These are phyloP conservation scores for Latrodectus elegans DNA, from an alignment of 2,888 invertebrate genomes.

Conservation along the genomic window DNA sequence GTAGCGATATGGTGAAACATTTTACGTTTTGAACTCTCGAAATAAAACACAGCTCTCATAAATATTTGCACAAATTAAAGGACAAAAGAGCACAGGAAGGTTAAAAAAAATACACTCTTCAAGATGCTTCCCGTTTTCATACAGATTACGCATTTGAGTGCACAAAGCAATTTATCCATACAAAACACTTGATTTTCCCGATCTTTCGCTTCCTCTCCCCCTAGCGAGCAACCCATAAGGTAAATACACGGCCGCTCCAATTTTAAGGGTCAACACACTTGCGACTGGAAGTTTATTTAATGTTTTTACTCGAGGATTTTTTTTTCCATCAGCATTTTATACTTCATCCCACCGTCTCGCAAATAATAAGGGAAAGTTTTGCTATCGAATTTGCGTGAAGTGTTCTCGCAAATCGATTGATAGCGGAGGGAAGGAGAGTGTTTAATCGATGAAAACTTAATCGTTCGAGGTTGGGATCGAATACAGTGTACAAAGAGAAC, in stretches of 20 bases:
- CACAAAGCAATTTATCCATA: slow-evolving; percentile 23
- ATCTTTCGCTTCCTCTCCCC: neutral
- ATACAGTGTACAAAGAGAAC: neutral
- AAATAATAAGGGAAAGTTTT: slow-evolving; percentile 45
- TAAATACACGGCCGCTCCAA: slow-evolving; percentile 36
- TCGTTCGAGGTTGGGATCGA: slow-evolving; percentile 30
- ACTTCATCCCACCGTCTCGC: slow-evolving; percentile 1
- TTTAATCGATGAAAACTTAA: slow-evolving; percentile 64
- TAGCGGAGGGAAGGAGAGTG: slow-evolving; percentile 21
- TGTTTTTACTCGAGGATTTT: slow-evolving; percentile 2
- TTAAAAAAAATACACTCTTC: neutral
- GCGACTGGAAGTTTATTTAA: slow-evolving; percentile 50
- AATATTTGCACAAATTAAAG: neutral
- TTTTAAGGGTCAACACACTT: slow-evolving; percentile 44
- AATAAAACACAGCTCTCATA: neutral
- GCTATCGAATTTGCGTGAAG: slow-evolving; percentile 41
- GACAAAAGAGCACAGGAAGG: neutral
- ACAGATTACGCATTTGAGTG: neutral
- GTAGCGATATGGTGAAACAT: too few species aligned
- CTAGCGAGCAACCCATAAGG: slow-evolving; percentile 17
- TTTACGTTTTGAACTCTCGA: too few species aligned
- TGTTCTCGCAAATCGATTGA: slow-evolving; percentile 40
- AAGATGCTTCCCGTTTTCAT: neutral
- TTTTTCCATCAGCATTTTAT: slow-evolving; percentile 15
- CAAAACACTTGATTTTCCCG: slow-evolving; percentile 20